These are phyloP conservation scores for Mesoligia furuncula DNA, from an alignment of 2,888 invertebrate species.

Conservation along the genomic window DNA sequence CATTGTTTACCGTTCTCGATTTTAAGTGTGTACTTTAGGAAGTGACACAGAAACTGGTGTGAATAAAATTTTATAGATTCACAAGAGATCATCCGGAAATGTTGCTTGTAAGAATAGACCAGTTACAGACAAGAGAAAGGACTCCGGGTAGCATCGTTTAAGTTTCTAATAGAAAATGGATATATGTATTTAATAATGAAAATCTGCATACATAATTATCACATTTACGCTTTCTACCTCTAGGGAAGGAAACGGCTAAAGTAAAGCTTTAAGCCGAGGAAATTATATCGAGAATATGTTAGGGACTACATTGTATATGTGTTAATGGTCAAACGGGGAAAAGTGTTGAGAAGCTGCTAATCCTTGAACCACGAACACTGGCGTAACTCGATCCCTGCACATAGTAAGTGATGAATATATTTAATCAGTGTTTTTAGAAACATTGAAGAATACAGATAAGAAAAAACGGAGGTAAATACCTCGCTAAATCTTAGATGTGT, in stretches of 20 bases:
- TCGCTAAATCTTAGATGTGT: background rate
- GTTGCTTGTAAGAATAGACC: constrained; percentile 27
- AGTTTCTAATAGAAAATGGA: constrained; percentile 40
- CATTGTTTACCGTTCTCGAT: constrained; percentile 63
- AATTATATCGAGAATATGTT: constrained; percentile 23
- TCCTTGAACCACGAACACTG: constrained; percentile 6
- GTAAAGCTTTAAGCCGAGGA: constrained; percentile 11
- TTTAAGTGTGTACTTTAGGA: constrained; percentile 51
- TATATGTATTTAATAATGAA: constrained; percentile 25
- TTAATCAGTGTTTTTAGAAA: background rate
- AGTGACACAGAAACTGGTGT: constrained; percentile 59
- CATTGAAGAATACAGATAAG: background rate
- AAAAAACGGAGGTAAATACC: constrained; percentile 3
- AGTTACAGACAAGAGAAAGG: constrained; percentile 50
- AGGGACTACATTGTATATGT: constrained; percentile 10
- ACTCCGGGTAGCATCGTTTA: background rate
- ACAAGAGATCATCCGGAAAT: constrained; percentile 46
- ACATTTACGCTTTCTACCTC: constrained; percentile 47
- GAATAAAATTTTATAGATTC: constrained; percentile 57
- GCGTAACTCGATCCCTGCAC: background rate
- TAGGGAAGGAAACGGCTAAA: constrained; percentile 23
- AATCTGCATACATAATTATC: constrained; percentile 42
- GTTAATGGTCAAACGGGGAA: constrained; percentile 10
- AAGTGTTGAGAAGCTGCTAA: constrained; percentile 29
- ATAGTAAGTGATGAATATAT: background rate